Percentiles rank a stretch among this genome's conserved stretches.
Conservation (phyloP, 2,888 invertebrate genomes). For the Dynastes grantii region DNA sequence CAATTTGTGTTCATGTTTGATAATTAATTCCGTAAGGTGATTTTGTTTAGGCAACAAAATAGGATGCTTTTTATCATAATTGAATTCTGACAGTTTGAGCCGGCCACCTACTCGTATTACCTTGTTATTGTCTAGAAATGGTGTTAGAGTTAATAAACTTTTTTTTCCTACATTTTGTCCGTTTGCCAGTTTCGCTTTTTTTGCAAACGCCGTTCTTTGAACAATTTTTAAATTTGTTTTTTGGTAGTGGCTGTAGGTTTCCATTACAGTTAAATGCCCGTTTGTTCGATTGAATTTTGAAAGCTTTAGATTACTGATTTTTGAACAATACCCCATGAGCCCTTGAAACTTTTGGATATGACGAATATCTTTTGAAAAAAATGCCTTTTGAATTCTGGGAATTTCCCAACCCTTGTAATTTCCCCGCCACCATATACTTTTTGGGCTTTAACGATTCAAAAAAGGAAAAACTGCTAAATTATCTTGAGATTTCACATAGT, state of each 20-base stretch:
- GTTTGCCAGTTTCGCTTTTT: not conserved
- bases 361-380: conserved; percentile 30
- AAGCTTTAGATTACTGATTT: not conserved
- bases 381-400: not conserved
- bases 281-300: not conserved
- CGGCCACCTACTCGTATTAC: conserved; percentile 60
- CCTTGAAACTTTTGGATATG: too few relatives aligned
- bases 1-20: conserved; percentile 30
- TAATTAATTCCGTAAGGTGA: conserved; percentile 48
- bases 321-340: not conserved
- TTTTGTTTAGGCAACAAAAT: conserved; percentile 56
- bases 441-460: conserved; percentile 10
- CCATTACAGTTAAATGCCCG: conserved; percentile 1
- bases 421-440: conserved; percentile 55
- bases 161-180: not conserved
- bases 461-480: too few relatives aligned
- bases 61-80: conserved; percentile 55
- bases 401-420: too few relatives aligned
- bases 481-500: conserved; percentile 55
- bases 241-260: too few relatives aligned
- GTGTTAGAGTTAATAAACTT: conserved; percentile 49
- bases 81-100: conserved; percentile 54
- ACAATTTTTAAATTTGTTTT: too few relatives aligned
- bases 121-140: conserved; percentile 53
- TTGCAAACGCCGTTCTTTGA: conserved; percentile 31